These are phyloP conservation scores for Ctenosaura bakeri DNA, from an alignment of 2,797 vertebrate species.

Conservation along the genomic window DNA sequence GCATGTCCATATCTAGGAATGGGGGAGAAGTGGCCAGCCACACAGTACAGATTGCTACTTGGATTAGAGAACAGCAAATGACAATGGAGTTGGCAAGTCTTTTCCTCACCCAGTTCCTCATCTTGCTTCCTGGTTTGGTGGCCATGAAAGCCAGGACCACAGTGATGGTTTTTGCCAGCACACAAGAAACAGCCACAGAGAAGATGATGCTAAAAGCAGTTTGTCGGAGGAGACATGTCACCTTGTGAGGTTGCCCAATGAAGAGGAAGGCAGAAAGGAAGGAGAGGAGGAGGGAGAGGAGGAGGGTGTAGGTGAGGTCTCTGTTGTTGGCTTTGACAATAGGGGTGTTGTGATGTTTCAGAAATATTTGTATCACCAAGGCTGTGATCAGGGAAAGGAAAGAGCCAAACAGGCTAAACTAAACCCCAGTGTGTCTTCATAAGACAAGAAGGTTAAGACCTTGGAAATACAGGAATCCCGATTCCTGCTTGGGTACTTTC, in stretches of 20 bases:
- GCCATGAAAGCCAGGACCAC: not conserved
- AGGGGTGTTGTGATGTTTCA: not conserved
- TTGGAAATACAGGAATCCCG: conserved; percentile 3
- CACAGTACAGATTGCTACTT: not conserved
- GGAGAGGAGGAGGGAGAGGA: too few species aligned
- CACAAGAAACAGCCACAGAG: too few species aligned
- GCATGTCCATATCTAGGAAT: not conserved
- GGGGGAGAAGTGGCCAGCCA: not conserved
- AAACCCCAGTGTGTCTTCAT: not conserved
- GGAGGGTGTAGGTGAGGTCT: too few species aligned
- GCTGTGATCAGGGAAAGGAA: not conserved
- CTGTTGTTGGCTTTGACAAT: not conserved
- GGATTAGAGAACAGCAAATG: not conserved
- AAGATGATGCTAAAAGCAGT: too few species aligned
- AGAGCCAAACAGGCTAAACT: not conserved
- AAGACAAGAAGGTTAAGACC: not conserved
- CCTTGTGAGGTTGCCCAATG: too few species aligned
- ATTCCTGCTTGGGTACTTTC: not conserved
- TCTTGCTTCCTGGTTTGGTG: not conserved
- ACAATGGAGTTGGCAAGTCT: not conserved
- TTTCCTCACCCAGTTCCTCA: not conserved
- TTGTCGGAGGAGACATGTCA: too few species aligned
- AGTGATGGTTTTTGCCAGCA: too few species aligned
- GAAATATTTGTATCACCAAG: not conserved
- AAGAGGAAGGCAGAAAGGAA: too few species aligned